Conservation (phyloP, 1,140 invertebrate genomes). For the Chrysopa pallens region DNA sequence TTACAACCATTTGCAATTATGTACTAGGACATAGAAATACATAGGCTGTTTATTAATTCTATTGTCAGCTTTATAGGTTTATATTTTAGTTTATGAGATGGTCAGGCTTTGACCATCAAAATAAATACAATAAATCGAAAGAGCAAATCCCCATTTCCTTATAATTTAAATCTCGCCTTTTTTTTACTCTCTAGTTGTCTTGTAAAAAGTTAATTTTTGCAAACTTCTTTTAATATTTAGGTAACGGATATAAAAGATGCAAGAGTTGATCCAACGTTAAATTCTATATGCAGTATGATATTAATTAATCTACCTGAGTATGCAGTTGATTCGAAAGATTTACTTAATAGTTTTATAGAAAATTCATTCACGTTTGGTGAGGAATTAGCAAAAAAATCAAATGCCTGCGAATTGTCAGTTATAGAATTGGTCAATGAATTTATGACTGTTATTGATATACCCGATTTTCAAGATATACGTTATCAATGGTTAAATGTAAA, state of each 20-base stretch:
- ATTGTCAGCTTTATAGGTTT: too few relatives aligned
- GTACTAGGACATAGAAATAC: too few relatives aligned
- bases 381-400: constrained; percentile 36
- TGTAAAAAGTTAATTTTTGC: too few relatives aligned
- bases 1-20: too few relatives aligned
- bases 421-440: constrained; percentile 54
- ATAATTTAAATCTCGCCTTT: too few relatives aligned
- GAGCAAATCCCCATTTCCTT: too few relatives aligned
- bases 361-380: constrained; percentile 17
- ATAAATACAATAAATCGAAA: too few relatives aligned
- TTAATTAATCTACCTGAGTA: constrained; percentile 45
- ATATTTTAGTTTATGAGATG: too few relatives aligned
- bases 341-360: constrained; percentile 43
- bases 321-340: constrained; percentile 41
- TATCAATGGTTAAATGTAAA: constrained; percentile 45
- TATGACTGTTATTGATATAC: constrained; percentile 32
- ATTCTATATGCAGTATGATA: constrained; percentile 38
- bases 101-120: too few relatives aligned
- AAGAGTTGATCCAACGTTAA: constrained; percentile 49
- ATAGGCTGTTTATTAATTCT: too few relatives aligned
- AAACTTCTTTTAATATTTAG: constrained; percentile 18
- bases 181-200: too few relatives aligned
- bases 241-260: constrained; percentile 59
- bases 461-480: constrained; percentile 31
- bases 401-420: constrained; percentile 41